These are phyloP conservation scores for Metacarcinus magister DNA, from an alignment of 2,888 invertebrate species.

Conservation along the genomic window DNA sequence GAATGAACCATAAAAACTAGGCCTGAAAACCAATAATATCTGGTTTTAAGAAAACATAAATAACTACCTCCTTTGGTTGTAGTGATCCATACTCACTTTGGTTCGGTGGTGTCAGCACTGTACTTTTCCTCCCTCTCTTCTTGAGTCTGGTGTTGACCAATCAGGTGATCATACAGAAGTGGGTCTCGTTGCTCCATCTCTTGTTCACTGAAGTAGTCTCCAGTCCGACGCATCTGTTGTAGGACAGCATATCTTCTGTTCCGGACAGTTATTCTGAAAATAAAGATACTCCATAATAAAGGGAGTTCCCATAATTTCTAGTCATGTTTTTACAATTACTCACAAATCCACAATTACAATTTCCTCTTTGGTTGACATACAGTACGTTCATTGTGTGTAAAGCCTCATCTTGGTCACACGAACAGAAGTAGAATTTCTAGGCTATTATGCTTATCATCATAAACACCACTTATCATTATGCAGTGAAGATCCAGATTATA, in stretches of 20 bases:
- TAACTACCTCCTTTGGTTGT: too few relatives aligned
- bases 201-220: slow-evolving; percentile 93
- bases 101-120: slow-evolving; percentile 47
- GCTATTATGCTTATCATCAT: too few relatives aligned
- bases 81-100: neutral
- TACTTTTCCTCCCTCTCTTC: slow-evolving; percentile 88
- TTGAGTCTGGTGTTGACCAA: slow-evolving; percentile 93
- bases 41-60: neutral
- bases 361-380: too few relatives aligned
- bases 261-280: slow-evolving; percentile 87
- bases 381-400: too few relatives aligned
- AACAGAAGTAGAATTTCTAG: neutral
- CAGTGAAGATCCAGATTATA: too few relatives aligned
- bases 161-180: slow-evolving; percentile 93
- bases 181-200: slow-evolving; percentile 98
- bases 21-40: neutral
- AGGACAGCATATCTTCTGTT: slow-evolving; percentile 94
- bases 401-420: too few relatives aligned
- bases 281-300: neutral
- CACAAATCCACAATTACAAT: neutral
- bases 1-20: neutral
- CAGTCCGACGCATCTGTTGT: slow-evolving; percentile 89
- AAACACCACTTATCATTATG: too few relatives aligned
- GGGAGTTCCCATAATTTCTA: neutral
- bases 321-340: neutral